Percentiles rank a stretch among this genome's conserved stretches.
Evolutionary conservation across 1,140 invertebrate species (phyloP).

Genomic region (Drosophila pallidifrons): DNA sequence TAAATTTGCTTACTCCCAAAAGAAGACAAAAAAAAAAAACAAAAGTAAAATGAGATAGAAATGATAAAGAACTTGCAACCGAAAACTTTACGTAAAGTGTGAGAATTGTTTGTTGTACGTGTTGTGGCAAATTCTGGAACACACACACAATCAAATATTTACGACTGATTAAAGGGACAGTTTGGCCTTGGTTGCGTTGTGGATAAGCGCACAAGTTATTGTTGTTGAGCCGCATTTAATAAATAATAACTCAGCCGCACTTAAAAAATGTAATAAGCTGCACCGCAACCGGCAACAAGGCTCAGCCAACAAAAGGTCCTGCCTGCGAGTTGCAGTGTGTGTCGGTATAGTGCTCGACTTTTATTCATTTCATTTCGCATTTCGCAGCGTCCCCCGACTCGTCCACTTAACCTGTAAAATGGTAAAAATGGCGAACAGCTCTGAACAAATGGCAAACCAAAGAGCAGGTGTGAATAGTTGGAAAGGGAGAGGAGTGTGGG

Average conservation of each 20-base stretch:
- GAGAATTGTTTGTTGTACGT: constrained; percentile 34
- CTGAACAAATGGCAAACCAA: neutral
- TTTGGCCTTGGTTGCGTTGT: constrained; percentile 34
- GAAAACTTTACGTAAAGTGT: constrained; percentile 44
- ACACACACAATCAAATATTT: constrained; percentile 29
- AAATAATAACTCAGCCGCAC: constrained; percentile 66
- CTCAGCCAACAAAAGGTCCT: constrained; percentile 14
- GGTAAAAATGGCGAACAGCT: constrained; percentile 21
- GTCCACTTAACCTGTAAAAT: constrained; percentile 41
- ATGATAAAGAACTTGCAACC: constrained; percentile 34
- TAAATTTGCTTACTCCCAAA: constrained; percentile 38
- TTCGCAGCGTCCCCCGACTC: neutral
- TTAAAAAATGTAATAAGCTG: constrained; percentile 76
- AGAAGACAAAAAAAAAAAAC: constrained; percentile 22
- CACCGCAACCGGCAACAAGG: constrained; percentile 22
- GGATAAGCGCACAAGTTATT: constrained; percentile 16
- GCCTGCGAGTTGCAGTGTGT: constrained; percentile 6
- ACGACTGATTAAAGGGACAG: constrained; percentile 51
- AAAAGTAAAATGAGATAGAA: constrained; percentile 13
- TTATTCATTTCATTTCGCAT: constrained; percentile 47
- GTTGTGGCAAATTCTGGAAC: constrained; percentile 19
- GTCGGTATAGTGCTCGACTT: constrained; percentile 21
- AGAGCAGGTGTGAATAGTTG: constrained; percentile 1
- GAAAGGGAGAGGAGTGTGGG: neutral
- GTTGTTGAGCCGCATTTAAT: constrained; percentile 43